Conservation (phyloP, 2,113 vertebrate genomes). For the Gila orcuttii region DNA sequence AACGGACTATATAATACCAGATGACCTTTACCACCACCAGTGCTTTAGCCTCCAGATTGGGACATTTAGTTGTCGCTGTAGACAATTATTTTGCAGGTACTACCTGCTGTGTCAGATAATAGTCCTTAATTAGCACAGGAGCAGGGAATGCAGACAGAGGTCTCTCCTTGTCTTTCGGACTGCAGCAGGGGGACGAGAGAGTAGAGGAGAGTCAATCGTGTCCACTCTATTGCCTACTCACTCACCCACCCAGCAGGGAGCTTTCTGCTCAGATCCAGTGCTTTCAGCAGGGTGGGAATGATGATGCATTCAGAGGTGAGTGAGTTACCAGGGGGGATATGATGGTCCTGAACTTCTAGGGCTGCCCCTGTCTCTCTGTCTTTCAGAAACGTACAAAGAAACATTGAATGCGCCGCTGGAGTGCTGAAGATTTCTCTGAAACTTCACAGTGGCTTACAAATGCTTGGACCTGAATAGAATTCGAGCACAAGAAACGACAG, state of each 20-base stretch:
- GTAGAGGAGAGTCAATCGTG: slow-evolving; percentile 71
- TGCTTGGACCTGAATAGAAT: slow-evolving; percentile 32
- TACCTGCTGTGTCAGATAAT: slow-evolving; percentile 78
- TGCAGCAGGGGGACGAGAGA: slow-evolving; percentile 49
- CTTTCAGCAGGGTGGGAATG: slow-evolving; percentile 38
- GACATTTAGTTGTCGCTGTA: slow-evolving; percentile 76
- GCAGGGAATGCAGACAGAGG: slow-evolving; percentile 51
- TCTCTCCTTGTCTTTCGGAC: slow-evolving; percentile 24
- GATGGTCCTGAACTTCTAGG: slow-evolving; percentile 38
- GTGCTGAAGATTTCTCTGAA: slow-evolving; percentile 33
- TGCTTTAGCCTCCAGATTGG: slow-evolving; percentile 74
- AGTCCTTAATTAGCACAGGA: slow-evolving; percentile 76
- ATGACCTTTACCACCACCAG: slow-evolving; percentile 74
- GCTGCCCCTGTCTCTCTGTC: slow-evolving; percentile 5
- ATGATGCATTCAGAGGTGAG: slow-evolving; percentile 36
- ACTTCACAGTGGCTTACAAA: slow-evolving; percentile 32
- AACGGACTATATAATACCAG: slow-evolving; percentile 66
- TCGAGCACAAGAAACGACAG: slow-evolving; percentile 8
- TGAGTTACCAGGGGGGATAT: slow-evolving; percentile 30
- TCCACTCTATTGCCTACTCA: slow-evolving; percentile 60
- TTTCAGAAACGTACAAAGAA: slow-evolving; percentile 37
- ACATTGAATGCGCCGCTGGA: slow-evolving; percentile 36
- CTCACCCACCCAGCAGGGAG: slow-evolving; percentile 37
- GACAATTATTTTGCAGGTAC: slow-evolving; percentile 80
- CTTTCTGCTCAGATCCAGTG: slow-evolving; percentile 34